A percentile compares a stretch with the other conserved stretches of the same genome.
These are phyloP conservation scores for Hydrotaea diabolus DNA, from an alignment of 2,888 invertebrate species.

Conservation along the genomic window DNA sequence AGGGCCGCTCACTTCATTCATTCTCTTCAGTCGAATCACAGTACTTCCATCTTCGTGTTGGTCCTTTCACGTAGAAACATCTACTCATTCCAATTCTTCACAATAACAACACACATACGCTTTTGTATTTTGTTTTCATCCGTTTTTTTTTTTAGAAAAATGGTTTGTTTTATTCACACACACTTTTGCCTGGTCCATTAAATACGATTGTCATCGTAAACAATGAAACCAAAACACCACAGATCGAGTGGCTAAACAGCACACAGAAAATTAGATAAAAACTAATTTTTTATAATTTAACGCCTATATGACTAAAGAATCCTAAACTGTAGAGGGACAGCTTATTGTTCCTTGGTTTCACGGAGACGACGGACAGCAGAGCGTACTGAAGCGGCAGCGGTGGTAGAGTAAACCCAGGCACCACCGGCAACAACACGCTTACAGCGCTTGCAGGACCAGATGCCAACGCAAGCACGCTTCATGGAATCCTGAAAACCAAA, in stretches of 20 bases:
- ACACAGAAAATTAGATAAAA: slow-evolving; percentile 59
- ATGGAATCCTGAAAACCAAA: slow-evolving; percentile 92
- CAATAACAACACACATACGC: slow-evolving; percentile 1
- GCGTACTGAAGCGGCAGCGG: slow-evolving; percentile 97
- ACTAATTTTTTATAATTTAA: slow-evolving; percentile 47
- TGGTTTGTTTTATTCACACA: slow-evolving; percentile 44
- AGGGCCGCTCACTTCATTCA: no score
- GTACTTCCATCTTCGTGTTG: no score
- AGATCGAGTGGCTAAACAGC: slow-evolving; percentile 55
- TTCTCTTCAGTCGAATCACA: no score
- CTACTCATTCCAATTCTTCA: not conserved
- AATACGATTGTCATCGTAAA: slow-evolving; percentile 36
- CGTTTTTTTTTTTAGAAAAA: slow-evolving; percentile 47
- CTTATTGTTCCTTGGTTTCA: slow-evolving; percentile 85
- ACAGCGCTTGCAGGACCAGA: slow-evolving; percentile 99
- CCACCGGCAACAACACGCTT: slow-evolving; percentile 98
- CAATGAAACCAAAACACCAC: slow-evolving; percentile 64
- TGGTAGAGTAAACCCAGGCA: slow-evolving; percentile 99
- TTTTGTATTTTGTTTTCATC: slow-evolving; percentile 32
- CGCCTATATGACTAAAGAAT: slow-evolving; percentile 51
- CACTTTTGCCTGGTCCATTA: slow-evolving; percentile 25
- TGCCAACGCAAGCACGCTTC: slow-evolving; percentile 98
- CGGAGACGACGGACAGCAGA: slow-evolving; percentile 98
- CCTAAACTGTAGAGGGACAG: slow-evolving; percentile 52
- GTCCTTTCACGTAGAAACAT: not conserved